Base-by-base conservation (phyloP, 1,140 invertebrate species). In the Nephotettix cincticeps region DNA sequence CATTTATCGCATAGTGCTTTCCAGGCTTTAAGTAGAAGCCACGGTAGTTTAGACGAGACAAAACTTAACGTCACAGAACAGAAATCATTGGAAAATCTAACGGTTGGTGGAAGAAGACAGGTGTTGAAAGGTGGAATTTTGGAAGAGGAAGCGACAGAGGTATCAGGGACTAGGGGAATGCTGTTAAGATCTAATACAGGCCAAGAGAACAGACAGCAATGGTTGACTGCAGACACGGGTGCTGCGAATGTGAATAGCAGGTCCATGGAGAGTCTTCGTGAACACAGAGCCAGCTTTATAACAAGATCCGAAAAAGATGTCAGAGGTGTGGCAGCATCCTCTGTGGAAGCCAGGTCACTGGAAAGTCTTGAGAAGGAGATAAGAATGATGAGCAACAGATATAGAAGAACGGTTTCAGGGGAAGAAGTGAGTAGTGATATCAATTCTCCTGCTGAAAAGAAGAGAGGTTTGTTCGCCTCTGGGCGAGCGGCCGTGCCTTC, bases 251-350 rank as follows among this genome's bases (percentile, higher is more conserved):
- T 88, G 0, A 86, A 89, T 72, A 85, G 72, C 6, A 85, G 86
- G 63, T 91, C 89, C 0, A 90, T 91, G 89, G 90, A 91, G 74
- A 88, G 87, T 47, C 70, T 77, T 23, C 45, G 70, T 3, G 25
- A 69, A 64, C 68, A 70, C 58, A 83, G 21, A 82, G 79, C 32
- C 80, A 84, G 83, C 68, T 88, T 90, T 71, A 78, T 89, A 1
- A 88, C 88, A 0, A 84, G 87, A 0, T 88, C 87, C 30, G 86
- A 86, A 72, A 80, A 85, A 21, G 89, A 90, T 77, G 84, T 89
- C n/a, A 80, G 88, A 21, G 82, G 85, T 63, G 78, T 87, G 25
- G 76, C 83, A 3, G 80, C 82, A 0, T 74, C 40, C 4, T 64
- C 68, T 3, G 74, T 70, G 14, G 68, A 68, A 73, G 84, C 86